Conservation (phyloP, 2,113 vertebrate species). For the Labeo rohita region DNA sequence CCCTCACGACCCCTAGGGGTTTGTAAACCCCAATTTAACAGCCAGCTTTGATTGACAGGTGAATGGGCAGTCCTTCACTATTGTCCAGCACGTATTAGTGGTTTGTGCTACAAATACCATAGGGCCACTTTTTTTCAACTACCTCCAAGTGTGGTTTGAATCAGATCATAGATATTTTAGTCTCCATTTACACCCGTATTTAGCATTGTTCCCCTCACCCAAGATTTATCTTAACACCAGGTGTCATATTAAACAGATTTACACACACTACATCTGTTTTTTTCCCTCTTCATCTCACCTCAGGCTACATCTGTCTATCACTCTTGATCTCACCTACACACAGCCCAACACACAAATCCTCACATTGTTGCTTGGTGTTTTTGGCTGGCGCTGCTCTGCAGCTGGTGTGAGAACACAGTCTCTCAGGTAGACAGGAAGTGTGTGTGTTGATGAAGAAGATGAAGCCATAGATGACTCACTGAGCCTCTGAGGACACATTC, state of each 20-base stretch:
- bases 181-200: not conserved
- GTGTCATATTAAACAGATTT: slow-evolving; percentile 33
- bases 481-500: slow-evolving; percentile 21
- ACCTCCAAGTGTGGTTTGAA: not conserved
- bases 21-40: not conserved
- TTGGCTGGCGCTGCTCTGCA: slow-evolving; percentile 55
- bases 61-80: not conserved
- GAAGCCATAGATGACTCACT: slow-evolving; percentile 33
- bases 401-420: slow-evolving; percentile 49
- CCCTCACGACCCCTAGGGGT: too few relatives aligned
- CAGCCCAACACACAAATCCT: slow-evolving; percentile 47
- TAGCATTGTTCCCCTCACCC: not conserved
- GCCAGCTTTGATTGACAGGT: not conserved
- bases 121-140: not conserved
- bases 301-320: slow-evolving; percentile 34
- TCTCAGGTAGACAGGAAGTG: slow-evolving; percentile 38
- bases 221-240: not conserved
- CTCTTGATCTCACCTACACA: slow-evolving; percentile 46
- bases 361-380: slow-evolving; percentile 47
- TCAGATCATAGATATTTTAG: not conserved
- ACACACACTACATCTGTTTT: slow-evolving; percentile 37
- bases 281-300: slow-evolving; percentile 13
- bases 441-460: slow-evolving; percentile 32
- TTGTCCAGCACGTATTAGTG: not conserved
- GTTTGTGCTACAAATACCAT: not conserved